Evolutionary conservation across 2,888 invertebrate species (phyloP).

Genomic region (Sinohyriopsis cumingii): DNA sequence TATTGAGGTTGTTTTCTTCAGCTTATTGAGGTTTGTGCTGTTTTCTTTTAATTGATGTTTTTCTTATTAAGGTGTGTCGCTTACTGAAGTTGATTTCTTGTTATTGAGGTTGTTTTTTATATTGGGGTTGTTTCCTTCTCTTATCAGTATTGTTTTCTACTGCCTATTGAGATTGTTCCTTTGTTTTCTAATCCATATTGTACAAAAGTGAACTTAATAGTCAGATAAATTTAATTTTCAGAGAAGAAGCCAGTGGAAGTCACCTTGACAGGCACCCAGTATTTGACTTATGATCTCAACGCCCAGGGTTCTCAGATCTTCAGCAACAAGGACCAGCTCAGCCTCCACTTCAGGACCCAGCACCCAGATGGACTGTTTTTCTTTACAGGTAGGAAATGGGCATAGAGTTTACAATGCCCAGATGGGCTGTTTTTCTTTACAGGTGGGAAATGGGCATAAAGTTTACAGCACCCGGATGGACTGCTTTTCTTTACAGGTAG

Average conservation of each 20-base stretch:
- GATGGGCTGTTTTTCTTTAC: slow-evolving; percentile 94
- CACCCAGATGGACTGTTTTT: slow-evolving; percentile 92
- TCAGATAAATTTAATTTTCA: slow-evolving; percentile 74
- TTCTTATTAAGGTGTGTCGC: no score
- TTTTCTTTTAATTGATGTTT: no score
- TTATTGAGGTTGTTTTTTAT: no score
- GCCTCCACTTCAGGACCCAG: slow-evolving; percentile 92
- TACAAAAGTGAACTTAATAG: no score
- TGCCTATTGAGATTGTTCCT: no score
- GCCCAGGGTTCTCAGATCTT: slow-evolving; percentile 90
- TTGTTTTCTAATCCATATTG: no score
- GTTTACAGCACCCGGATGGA: slow-evolving; percentile 80
- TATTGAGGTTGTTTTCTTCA: no score
- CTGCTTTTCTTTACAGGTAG: slow-evolving; percentile 91
- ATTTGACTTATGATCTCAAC: slow-evolving; percentile 91
- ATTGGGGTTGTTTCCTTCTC: no score
- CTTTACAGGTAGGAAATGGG: slow-evolving; percentile 81
- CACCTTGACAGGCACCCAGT: slow-evolving; percentile 92
- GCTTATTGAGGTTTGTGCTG: no score
- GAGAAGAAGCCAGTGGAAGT: slow-evolving; percentile 95
- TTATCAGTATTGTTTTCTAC: no score
- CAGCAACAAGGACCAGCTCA: slow-evolving; percentile 91
- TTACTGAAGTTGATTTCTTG: no score
- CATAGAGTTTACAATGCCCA: slow-evolving; percentile 71
- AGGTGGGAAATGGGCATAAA: slow-evolving; percentile 73